Conservation (phyloP, 2,888 invertebrate genomes). For the Volucella inanis region DNA sequence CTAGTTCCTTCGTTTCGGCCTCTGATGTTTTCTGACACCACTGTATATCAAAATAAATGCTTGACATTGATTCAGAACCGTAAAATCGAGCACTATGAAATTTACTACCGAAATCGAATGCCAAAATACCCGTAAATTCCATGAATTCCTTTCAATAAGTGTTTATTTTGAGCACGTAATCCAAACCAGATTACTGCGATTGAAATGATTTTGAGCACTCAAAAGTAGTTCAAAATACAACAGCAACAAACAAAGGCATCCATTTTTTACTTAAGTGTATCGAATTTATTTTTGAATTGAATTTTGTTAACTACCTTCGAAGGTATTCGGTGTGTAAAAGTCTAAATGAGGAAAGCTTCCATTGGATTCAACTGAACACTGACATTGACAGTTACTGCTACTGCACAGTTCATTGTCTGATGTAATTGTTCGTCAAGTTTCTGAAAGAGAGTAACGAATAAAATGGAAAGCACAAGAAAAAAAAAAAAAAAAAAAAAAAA, state of each 20-base stretch:
- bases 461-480: not conserved
- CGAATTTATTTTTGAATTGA: not conserved
- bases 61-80: constrained; percentile 52
- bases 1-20: constrained; percentile 19
- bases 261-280: constrained; percentile 33
- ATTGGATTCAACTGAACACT: constrained; percentile 27
- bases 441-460: constrained; percentile 13
- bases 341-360: constrained; percentile 18
- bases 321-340: constrained; percentile 22
- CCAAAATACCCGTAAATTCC: constrained; percentile 28
- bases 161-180: constrained; percentile 48
- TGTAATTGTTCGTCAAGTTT: constrained; percentile 15
- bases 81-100: constrained; percentile 36
- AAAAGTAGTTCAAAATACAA: constrained; percentile 23
- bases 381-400: constrained; percentile 37
- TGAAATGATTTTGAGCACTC: constrained; percentile 21
- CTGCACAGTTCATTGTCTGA: constrained; percentile 23
- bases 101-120: constrained; percentile 47
- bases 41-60: constrained; percentile 1
- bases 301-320: constrained; percentile 49
- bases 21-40: not conserved
- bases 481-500: not conserved
- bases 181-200: constrained; percentile 29
- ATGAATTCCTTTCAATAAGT: constrained; percentile 33
- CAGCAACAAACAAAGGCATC: constrained; percentile 13